phyloP scores from a whole-genome alignment of 2,888 invertebrate species.

The Scrobipalpa atriplicella region DNA sequence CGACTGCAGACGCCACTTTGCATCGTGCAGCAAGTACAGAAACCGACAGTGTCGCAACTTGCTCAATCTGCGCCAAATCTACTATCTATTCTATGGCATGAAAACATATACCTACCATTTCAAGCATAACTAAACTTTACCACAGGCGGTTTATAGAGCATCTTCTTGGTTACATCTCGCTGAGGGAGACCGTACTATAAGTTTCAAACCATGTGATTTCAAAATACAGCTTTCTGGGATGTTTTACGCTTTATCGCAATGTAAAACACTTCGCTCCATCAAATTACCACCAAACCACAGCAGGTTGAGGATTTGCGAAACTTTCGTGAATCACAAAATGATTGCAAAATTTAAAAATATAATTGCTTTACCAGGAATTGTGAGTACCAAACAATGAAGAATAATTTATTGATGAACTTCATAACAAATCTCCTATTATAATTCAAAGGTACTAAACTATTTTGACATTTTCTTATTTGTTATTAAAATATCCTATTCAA shows the following conservation, averaged over 20 bases:
- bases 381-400: too few species aligned
- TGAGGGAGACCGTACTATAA: background rate
- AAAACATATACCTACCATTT: background rate
- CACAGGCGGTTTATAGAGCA: background rate
- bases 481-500: background rate
- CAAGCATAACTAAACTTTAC: background rate
- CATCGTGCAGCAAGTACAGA: constrained; percentile 3
- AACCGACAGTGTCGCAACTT: background rate
- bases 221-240: constrained; percentile 18
- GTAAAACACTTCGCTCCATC: constrained; percentile 16
- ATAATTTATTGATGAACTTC: too few species aligned
- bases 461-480: too few species aligned
- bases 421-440: too few species aligned
- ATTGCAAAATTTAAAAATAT: background rate
- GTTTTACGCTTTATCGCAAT: constrained; percentile 7
- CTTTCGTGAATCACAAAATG: constrained; percentile 47
- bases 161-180: background rate
- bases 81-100: background rate
- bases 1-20: background rate
- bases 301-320: constrained; percentile 49
- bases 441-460: too few species aligned
- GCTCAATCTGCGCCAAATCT: background rate
- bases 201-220: constrained; percentile 8
- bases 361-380: background rate
- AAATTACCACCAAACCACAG: constrained; percentile 45